Evolutionary conservation across 2,797 vertebrate genomes (phyloP), one percentile per base, ranked within the genome.

Genomic region (Lateolabrax maculatus): DNA sequence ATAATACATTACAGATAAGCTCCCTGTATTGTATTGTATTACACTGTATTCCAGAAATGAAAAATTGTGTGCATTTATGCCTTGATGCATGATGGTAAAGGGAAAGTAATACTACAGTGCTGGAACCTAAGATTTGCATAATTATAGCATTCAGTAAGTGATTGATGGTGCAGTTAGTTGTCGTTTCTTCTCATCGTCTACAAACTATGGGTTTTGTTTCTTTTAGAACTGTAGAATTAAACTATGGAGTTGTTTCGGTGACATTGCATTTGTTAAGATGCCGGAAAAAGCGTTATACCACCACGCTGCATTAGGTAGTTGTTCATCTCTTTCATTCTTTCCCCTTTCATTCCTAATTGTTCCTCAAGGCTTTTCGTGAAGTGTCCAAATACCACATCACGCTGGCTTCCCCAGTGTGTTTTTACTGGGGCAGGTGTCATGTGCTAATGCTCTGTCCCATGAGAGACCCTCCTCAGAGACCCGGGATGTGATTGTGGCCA

Each of bases 381-480:
- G 81, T 90, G 83, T 88, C n/a, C 68, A 53, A 71, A 77, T 71
- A 83, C 77, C 68, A 72, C 44, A 18, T 92, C 87, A 90, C 76
- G 55, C 69, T 79, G 18, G 29, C 58, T 56, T 93, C 92, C 93
- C 92, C 21, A 11, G 79, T 83, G 87, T 83, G 70, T 64, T 13
- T 75, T 66, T 73, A 7, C 19, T 86, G 88, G 79, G 89, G 93
- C 94, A 96, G 95, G 94, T 96, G 92, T 93, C 91, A 19, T 88
- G 88, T 83, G 88, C 81, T 90, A 90, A 94, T 91, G 80, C 80
- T 64, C 21, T 2, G 41, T 87, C 93, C 81, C 84, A 19, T 16
- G 85, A 77, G 94, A 90, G 77, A 86, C 58, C 72, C 86, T 88
- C 71, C 80, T 87, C 81, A 84, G 79, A 84, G 79, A 84, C 81